These are phyloP conservation scores for Bujurquina vittata DNA, from an alignment of 2,113 vertebrate species.

Conservation along the genomic window DNA sequence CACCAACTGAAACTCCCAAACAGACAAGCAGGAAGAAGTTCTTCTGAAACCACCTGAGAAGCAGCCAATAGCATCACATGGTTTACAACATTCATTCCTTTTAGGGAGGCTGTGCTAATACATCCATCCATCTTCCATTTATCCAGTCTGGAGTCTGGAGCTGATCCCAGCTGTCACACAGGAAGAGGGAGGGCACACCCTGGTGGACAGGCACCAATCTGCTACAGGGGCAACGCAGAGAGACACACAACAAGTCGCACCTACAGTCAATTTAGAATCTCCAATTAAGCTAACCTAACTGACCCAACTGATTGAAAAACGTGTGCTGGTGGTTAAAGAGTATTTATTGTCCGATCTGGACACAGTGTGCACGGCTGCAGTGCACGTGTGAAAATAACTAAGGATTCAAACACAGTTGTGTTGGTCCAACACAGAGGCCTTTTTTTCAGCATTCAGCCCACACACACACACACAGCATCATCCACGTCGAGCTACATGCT, in stretches of 20 bases:
- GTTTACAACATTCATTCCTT: neutral
- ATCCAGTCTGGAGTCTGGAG: neutral
- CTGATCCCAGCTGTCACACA: neutral
- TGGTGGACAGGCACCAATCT: too few relatives aligned
- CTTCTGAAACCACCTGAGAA: neutral
- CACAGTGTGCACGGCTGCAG: neutral
- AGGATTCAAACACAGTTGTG: too few relatives aligned
- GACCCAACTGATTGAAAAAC: neutral
- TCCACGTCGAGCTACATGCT: neutral
- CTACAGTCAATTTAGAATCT: neutral
- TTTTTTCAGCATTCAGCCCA: neutral
- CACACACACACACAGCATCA: neutral
- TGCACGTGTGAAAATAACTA: too few relatives aligned
- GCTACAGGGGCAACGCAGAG: too few relatives aligned
- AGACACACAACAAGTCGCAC: too few relatives aligned
- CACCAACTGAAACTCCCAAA: neutral
- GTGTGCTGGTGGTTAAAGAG: too few relatives aligned
- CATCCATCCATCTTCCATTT: neutral
- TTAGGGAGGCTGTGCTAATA: neutral
- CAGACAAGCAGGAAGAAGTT: constrained; percentile 22
- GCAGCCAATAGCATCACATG: neutral
- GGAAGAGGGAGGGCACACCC: neutral
- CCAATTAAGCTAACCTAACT: too few relatives aligned
- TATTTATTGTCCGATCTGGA: neutral
- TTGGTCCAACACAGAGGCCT: too few relatives aligned